Evolutionary conservation across 2,113 vertebrate genomes (phyloP).

Genomic region (Perca flavescens): DNA sequence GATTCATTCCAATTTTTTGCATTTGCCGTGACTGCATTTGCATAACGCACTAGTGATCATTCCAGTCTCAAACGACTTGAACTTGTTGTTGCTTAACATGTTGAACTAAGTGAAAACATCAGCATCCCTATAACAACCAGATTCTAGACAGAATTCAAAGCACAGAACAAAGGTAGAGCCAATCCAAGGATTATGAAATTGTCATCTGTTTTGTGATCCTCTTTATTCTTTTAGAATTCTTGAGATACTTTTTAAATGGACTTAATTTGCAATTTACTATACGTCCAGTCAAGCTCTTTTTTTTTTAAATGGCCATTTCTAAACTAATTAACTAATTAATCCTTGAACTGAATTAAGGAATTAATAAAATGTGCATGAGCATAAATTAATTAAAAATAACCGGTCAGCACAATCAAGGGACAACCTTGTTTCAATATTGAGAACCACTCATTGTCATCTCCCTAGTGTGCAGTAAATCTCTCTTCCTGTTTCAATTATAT

Average conservation of each 20-base stretch:
- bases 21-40: not conserved
- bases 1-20: not conserved
- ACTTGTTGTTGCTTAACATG: not conserved
- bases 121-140: not conserved
- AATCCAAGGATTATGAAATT: not conserved
- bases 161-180: not conserved
- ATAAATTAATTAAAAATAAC: conserved; percentile 14
- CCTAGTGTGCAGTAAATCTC: conserved; percentile 13
- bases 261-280: not conserved
- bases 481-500: conserved; percentile 45
- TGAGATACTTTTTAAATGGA: not conserved
- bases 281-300: not conserved
- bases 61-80: not conserved
- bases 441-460: not conserved
- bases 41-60: not conserved
- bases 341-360: not conserved
- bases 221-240: not conserved
- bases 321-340: not conserved
- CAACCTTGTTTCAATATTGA: conserved; percentile 5
- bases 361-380: not conserved
- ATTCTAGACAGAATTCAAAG: not conserved
- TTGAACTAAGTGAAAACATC: not conserved
- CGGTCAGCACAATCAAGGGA: not conserved
- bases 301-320: not conserved
- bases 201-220: not conserved